Conservation (phyloP, 2,888 invertebrate species). For the Lottia gigantea region DNA sequence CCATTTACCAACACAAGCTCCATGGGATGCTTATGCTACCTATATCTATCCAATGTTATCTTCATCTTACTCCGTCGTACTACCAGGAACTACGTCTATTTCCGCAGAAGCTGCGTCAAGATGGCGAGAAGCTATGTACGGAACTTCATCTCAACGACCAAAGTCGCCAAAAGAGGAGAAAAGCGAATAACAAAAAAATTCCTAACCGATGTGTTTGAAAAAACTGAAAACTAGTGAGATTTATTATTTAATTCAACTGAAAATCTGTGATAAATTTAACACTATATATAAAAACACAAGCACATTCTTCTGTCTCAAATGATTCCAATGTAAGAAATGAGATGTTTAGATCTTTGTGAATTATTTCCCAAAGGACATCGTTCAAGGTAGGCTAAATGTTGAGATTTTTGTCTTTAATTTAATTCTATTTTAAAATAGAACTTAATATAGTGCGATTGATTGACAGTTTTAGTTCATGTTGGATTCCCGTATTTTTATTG, state of each 20-base stretch:
- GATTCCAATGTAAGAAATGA: too few species aligned
- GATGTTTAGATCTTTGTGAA: neutral
- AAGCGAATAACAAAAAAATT: neutral
- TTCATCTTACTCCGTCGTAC: constrained; percentile 22
- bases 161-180: neutral
- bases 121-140: constrained; percentile 19
- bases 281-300: neutral
- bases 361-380: neutral
- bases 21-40: constrained; percentile 21
- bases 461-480: too few species aligned
- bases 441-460: too few species aligned
- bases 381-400: too few species aligned
- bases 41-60: constrained; percentile 30
- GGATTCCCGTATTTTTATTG: too few species aligned
- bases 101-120: constrained; percentile 21
- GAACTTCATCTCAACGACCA: constrained; percentile 11
- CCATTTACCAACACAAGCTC: constrained; percentile 10
- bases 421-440: too few species aligned
- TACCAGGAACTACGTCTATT: constrained; percentile 16
- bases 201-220: neutral
- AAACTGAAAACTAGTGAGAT: neutral
- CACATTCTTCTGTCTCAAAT: too few species aligned
- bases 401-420: too few species aligned
- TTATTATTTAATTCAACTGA: neutral
- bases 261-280: constrained; percentile 3